Percentiles rank a stretch among this genome's conserved stretches.
Evolutionary conservation across 2,113 vertebrate species (phyloP).

Genomic region (Burhinus bistriatus): DNA sequence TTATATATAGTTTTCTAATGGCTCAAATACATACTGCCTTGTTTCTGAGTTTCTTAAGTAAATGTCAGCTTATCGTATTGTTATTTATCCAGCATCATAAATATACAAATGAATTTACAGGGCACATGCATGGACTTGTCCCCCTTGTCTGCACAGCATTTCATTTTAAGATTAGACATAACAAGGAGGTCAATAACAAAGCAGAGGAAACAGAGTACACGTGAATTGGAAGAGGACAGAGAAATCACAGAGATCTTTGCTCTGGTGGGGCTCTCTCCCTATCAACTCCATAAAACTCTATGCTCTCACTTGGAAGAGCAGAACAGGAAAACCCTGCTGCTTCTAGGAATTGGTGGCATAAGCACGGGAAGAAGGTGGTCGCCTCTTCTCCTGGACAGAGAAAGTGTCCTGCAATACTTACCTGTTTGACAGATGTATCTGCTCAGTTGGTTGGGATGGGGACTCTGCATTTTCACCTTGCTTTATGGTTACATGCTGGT

Average conservation of each 20-base stretch:
- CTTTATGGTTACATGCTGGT: not conserved
- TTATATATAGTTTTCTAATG: not conserved
- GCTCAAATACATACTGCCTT: not conserved
- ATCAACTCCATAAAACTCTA: not conserved
- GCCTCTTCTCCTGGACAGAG: not conserved
- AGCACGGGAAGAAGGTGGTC: not conserved
- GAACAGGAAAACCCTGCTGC: not conserved
- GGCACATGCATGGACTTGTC: not conserved
- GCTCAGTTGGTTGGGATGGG: not conserved
- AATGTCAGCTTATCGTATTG: not conserved
- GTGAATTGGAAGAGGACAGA: not conserved
- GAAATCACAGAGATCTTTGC: not conserved
- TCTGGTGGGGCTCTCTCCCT: not conserved
- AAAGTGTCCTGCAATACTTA: not conserved
- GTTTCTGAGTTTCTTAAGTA: not conserved
- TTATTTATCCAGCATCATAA: not conserved
- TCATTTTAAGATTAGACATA: not conserved
- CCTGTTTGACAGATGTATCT: not conserved
- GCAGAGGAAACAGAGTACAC: rapidly evolving
- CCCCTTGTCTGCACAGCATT: not conserved
- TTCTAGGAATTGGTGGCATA: not conserved
- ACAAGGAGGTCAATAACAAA: not conserved
- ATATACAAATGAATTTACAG: not conserved
- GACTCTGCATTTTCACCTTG: not conserved
- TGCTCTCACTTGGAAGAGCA: not conserved